Conservation (phyloP, 2,113 vertebrate genomes). For the Ageneiosus marmoratus region DNA sequence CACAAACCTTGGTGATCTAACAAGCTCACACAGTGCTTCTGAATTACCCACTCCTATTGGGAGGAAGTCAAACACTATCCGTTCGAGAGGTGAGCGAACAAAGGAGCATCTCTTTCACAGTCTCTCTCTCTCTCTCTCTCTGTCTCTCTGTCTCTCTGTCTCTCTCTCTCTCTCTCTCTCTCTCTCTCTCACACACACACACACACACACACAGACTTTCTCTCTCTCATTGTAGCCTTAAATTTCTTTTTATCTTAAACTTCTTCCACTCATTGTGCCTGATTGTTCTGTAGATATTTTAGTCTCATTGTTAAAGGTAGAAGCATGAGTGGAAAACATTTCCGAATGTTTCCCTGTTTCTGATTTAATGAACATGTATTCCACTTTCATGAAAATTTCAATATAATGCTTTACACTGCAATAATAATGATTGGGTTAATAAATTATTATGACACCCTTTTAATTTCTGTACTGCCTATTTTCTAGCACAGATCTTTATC, state of each 20-base stretch:
- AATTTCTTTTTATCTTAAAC: slow-evolving; percentile 10
- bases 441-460: not conserved
- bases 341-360: not conserved
- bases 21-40: slow-evolving; percentile 78
- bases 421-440: too few species aligned
- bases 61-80: slow-evolving; percentile 80
- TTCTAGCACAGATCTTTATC: not conserved
- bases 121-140: slow-evolving; percentile 37
- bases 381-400: not conserved
- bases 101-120: slow-evolving; percentile 60
- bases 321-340: not conserved
- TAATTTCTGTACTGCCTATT: not conserved
- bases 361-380: not conserved
- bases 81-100: slow-evolving; percentile 75
- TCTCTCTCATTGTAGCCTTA: not conserved
- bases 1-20: slow-evolving; percentile 80
- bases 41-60: slow-evolving; percentile 81
- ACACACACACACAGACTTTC: too few species aligned
- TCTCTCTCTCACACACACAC: slow-evolving; percentile 32
- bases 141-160: slow-evolving; percentile 23
- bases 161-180: slow-evolving; percentile 39
- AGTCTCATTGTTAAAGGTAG: not conserved
- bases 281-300: not conserved
- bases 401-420: not conserved
- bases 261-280: not conserved